phyloP scores from a whole-genome alignment of 2,113 vertebrate genomes.

The Phainopepla nitens region DNA sequence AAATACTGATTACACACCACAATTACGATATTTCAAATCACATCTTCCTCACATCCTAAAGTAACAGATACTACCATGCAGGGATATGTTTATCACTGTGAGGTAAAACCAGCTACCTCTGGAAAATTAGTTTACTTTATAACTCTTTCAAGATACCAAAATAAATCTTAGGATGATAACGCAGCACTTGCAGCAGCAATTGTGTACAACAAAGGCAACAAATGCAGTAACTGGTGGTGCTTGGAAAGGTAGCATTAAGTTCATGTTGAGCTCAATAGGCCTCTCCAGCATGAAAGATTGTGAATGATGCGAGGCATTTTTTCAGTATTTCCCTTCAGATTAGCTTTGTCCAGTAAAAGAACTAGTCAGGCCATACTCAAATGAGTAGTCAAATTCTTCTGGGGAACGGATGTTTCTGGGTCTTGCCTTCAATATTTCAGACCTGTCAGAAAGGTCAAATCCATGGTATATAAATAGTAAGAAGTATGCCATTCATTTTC shows the following conservation, averaged over 20 bases:
- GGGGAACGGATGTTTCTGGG: not conserved
- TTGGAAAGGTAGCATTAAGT: not conserved
- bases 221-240: not conserved
- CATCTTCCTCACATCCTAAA: not conserved
- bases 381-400: not conserved
- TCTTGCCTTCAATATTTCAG: not conserved
- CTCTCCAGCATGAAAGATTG: not conserved
- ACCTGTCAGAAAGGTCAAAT: not conserved
- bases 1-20: not conserved
- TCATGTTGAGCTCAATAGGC: not conserved
- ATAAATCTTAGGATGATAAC: not conserved
- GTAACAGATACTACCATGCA: not conserved
- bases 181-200: not conserved
- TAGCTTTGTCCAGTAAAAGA: not conserved
- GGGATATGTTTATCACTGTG: not conserved
- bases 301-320: not conserved
- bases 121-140: not conserved
- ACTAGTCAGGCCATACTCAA: not conserved
- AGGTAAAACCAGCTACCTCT: not conserved
- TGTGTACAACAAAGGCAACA: not conserved
- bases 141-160: not conserved
- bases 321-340: not conserved
- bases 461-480: not conserved
- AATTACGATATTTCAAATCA: not conserved
- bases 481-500: not conserved